A percentile compares a stretch with the other conserved stretches of the same genome.
Conservation (phyloP, 1,140 invertebrate genomes). For the Hyles euphorbiae region DNA sequence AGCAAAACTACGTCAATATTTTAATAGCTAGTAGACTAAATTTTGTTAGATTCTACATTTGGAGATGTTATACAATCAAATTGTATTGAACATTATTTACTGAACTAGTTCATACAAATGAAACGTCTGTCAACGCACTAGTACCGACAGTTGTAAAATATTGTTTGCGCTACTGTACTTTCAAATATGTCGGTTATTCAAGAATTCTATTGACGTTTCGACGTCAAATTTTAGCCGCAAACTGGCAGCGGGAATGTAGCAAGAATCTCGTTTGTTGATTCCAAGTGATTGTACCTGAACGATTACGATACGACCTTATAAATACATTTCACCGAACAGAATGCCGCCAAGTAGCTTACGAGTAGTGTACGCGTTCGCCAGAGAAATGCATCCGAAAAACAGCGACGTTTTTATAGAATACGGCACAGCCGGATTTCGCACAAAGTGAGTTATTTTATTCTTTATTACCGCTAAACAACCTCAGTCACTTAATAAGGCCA, state of each 20-base stretch:
- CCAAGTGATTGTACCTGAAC: constrained; percentile 65
- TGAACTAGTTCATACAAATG: neutral
- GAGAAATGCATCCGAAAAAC: constrained; percentile 84
- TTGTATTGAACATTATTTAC: neutral
- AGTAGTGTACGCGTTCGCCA: constrained; percentile 82
- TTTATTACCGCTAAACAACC: constrained; percentile 13
- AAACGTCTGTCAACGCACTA: neutral
- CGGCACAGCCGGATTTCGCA: constrained; percentile 83
- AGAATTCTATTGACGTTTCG: constrained; percentile 35
- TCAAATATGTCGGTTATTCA: constrained; percentile 8
- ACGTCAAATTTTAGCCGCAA: constrained; percentile 12
- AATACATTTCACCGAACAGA: constrained; percentile 60
- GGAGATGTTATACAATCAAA: neutral
- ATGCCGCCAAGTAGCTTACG: constrained; percentile 74
- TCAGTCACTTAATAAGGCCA: constrained; percentile 17
- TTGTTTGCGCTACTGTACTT: neutral
- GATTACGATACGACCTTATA: constrained; percentile 59
- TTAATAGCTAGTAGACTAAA: too few relatives aligned
- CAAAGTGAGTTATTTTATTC: constrained; percentile 76
- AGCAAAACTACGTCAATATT: constrained; percentile 17
- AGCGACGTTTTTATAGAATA: constrained; percentile 79
- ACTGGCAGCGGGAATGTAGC: constrained; percentile 64
- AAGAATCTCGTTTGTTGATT: constrained; percentile 64
- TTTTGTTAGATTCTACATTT: neutral
- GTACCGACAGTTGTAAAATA: too few relatives aligned